Percentiles rank a stretch among this genome's conserved stretches.
Conservation (phyloP, 2,113 vertebrate genomes). For the Cottus gobio region DNA sequence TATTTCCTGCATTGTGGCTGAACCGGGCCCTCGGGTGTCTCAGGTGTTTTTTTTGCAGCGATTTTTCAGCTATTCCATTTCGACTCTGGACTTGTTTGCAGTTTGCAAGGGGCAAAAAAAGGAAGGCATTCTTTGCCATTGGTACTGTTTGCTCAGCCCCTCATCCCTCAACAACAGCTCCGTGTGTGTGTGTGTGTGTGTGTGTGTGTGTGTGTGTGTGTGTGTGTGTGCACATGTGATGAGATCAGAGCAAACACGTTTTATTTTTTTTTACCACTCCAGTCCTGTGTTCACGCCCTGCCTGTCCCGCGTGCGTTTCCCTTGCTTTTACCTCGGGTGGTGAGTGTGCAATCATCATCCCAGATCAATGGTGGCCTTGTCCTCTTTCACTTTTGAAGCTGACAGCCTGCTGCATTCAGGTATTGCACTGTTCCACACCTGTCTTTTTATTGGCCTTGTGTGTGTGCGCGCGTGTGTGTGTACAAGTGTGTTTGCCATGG, state of each 20-base stretch:
- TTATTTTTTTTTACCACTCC: slow-evolving; percentile 35
- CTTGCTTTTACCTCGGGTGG: slow-evolving; percentile 45
- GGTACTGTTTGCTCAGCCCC: slow-evolving; percentile 45
- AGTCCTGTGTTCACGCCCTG: slow-evolving; percentile 34
- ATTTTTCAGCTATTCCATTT: slow-evolving; percentile 26
- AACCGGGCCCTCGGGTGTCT: slow-evolving; percentile 48
- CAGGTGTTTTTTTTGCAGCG: slow-evolving; percentile 17
- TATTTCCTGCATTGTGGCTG: neutral
- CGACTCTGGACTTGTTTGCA: slow-evolving; percentile 42
- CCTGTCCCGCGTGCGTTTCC: slow-evolving; percentile 15
- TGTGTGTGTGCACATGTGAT: slow-evolving; percentile 1
- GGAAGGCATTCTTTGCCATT: slow-evolving; percentile 27
- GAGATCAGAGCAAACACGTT: slow-evolving; percentile 49
- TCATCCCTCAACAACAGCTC: slow-evolving; percentile 26
- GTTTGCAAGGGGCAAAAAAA: slow-evolving; percentile 40
- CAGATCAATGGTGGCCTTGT: slow-evolving; percentile 65
- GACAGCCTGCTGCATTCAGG: slow-evolving; percentile 49
- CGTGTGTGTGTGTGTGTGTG: neutral
- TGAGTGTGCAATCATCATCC: slow-evolving; percentile 47
- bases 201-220: neutral
- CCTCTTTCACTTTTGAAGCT: slow-evolving; percentile 62
- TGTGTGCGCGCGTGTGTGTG: neutral
- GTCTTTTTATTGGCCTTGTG: slow-evolving; percentile 66
- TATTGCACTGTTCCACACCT: slow-evolving; percentile 65
- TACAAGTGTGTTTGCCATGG: slow-evolving; percentile 43